Base-by-base conservation (phyloP, 2,888 invertebrate genomes). In the Apotomis capreana region DNA sequence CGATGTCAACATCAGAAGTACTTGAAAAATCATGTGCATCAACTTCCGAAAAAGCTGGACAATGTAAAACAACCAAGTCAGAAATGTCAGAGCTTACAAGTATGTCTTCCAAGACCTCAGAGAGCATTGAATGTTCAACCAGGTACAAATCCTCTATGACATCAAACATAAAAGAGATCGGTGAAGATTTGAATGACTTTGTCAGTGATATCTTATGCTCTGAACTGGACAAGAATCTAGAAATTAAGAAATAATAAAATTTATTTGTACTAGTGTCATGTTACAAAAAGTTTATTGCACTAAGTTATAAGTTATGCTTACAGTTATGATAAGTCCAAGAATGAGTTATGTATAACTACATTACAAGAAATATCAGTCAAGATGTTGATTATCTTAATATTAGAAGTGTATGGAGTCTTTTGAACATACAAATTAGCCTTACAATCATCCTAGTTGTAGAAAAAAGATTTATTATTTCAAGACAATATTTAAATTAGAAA, bases 211-310 rank as follows among this genome's bases (percentile, higher is more conserved):
- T 76, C 4, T 81, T 84, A 13, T 79, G 78, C 49, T 82, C 82
- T 1, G 83, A 86, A 74, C 74, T 86, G 3, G 82, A 79, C 75
- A 84, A 85, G 74, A 84, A 84, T 59, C 80, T 84, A 69, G 85
- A 86, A 5, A 51, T 46, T 62, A 68, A 68, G 58, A 76, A 86
- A 82, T 76, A 76, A 65, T 80, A 69, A 83, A 80, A 82, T 76
- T 59, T n/a, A 61, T 58, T 70, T 13, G 57, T 57, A 44, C 58
- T 70, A 61, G 12, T 65, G 57, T 65, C 44, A 72, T 67, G 65
- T 75, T 76, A 76, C 74, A 74, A 75, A 74, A 75, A 74, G 26
- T 80, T 78, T 74, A 83, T 83, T 83, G 73, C 76, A 75, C 74
- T 76, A 77, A 78, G 68, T 71, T 79, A 78, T 75, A 77, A 78